Base-by-base conservation (phyloP, 2,888 invertebrate species). In the Scaptomyza cyrtandrae region DNA sequence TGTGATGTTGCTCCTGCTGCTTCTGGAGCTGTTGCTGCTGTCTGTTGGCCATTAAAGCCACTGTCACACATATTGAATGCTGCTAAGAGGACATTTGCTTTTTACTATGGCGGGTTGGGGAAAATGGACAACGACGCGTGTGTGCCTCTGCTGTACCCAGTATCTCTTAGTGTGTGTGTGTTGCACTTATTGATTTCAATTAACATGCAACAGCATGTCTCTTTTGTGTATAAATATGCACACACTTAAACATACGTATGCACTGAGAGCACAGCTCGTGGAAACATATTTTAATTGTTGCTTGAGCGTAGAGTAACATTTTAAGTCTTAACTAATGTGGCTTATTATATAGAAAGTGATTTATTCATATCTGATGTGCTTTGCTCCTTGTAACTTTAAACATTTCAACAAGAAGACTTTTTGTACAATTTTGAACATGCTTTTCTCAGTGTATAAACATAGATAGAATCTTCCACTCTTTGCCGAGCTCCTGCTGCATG, bases 191-290 rank as follows among this genome's bases (percentile, higher is more conserved):
- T 86, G 86, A 86, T 89, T 86, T 86, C 86, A 86, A 86, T 86
- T 86, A 86, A 86, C 89, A 86, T 86, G 89, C 86, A 86, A 86
- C 89, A 88, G 85, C 86, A 89, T 86, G 86, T 89, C 85, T 85
- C 80, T 80, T 75, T 78, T 75, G 72, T 71, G 66, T 72, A 64
- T 70, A 64, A 70, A 67, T 56, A 64, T 46, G 27, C 62, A 66
- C 61, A 67, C 29, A 50, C 61, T 58, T 39, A 53, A 44, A 57
- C 50, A 53, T 31, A 57, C 31, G 13, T 35, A 50, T 37, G 11
- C 43, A 46, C 44, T 19, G 39, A 27, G 14, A 14, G 24, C 14
- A 24, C 0, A 24, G n/a, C 16, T 6, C 10, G 10, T 33, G 33
- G 10, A 3, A 13, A 35, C 11, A 37, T 29, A 29, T 29, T 29